These are phyloP conservation scores for Hemiscyllium ocellatum DNA, from an alignment of 2,113 vertebrate genomes.

Conservation along the genomic window DNA sequence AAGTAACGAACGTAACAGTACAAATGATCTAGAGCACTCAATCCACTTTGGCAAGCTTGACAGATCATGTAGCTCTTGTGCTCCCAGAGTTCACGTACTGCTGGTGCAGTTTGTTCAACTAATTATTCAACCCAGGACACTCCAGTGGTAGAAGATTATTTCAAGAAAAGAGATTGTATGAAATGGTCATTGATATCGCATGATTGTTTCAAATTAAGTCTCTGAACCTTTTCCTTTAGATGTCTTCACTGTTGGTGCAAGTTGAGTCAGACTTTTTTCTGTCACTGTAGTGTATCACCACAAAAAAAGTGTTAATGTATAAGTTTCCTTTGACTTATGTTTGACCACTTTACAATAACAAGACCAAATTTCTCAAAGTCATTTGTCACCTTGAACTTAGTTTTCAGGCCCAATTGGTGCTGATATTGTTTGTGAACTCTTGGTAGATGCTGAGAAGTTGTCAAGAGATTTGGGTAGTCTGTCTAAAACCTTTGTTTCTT, in stretches of 20 bases:
- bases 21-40: background rate
- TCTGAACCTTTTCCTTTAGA: background rate
- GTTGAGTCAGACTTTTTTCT: background rate
- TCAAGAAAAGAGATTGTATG: background rate
- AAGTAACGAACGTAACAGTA: background rate
- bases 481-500: background rate
- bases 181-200: background rate
- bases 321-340: background rate
- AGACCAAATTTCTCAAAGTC: background rate
- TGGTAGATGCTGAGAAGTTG: background rate
- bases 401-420: background rate
- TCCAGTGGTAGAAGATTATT: background rate
- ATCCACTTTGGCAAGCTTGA: background rate
- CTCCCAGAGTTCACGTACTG: background rate
- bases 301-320: too few relatives aligned
- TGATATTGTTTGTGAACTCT: background rate
- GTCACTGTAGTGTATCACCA: background rate
- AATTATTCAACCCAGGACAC: background rate
- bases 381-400: background rate
- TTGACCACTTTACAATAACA: background rate
- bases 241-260: background rate
- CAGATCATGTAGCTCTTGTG: background rate
- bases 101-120: background rate
- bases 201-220: background rate
- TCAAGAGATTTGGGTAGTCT: background rate